phyloP scores from a whole-genome alignment of 2,797 vertebrate genomes.

The Momotus momota region DNA sequence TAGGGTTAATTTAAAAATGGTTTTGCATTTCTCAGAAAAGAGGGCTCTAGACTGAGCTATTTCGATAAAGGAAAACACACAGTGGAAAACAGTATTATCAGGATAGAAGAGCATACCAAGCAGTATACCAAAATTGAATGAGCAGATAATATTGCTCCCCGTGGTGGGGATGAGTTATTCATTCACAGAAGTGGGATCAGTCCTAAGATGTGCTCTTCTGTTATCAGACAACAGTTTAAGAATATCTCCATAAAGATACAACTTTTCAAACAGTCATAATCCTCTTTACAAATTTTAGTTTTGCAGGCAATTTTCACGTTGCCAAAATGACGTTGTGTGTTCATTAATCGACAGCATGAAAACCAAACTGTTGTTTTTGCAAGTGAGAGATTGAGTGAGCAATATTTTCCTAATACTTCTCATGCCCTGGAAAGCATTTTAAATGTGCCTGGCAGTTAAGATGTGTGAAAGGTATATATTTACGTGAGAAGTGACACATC shows the following conservation, averaged over 20 bases:
- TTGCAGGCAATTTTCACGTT: neutral
- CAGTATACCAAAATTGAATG: neutral
- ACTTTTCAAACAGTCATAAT: neutral
- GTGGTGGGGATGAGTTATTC: neutral
- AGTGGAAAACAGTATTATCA: neutral
- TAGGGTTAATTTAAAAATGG: neutral
- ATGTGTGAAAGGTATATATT: neutral
- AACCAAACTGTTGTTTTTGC: neutral
- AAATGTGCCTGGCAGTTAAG: neutral
- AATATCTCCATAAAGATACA: neutral
- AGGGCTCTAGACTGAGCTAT: neutral
- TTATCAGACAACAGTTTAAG: neutral
- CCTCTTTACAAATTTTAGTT: neutral
- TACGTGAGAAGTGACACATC: neutral
- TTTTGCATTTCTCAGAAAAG: neutral
- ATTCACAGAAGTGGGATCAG: accelerated
- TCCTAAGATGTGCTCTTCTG: neutral
- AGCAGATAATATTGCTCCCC: neutral
- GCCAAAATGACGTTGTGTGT: neutral
- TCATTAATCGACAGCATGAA: neutral
- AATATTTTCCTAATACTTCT: neutral
- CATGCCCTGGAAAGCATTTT: neutral
- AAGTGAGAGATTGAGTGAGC: neutral
- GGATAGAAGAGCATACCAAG: neutral
- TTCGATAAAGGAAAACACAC: neutral